Percentiles rank a stretch among this genome's conserved stretches.
phyloP scores from a whole-genome alignment of 2,888 invertebrate species.

The Ophion obscuratus region DNA sequence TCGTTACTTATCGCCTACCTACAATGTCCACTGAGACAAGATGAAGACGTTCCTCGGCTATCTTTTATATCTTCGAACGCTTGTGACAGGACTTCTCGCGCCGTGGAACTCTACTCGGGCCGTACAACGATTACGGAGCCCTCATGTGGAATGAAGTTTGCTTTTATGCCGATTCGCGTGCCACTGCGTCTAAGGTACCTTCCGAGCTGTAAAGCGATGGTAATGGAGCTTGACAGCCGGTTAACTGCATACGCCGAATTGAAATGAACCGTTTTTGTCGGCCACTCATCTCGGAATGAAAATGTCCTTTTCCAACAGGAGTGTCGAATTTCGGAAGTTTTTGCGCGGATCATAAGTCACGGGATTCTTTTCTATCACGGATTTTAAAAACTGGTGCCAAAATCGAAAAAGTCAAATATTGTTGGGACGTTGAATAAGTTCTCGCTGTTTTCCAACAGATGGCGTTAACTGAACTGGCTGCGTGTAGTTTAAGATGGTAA shows the following conservation, averaged over 20 bases:
- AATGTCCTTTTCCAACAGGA: neutral
- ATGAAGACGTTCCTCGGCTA: conserved; percentile 54
- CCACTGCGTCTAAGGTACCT: too few relatives aligned
- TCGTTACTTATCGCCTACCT: conserved; percentile 31
- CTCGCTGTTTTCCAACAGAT: too few relatives aligned
- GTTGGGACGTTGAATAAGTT: too few relatives aligned
- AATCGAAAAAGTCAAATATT: too few relatives aligned
- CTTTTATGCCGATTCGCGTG: neutral
- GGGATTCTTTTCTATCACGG: too few relatives aligned
- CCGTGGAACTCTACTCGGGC: neutral
- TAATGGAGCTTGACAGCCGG: too few relatives aligned
- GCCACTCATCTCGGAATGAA: too few relatives aligned
- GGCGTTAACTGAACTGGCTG: too few relatives aligned
- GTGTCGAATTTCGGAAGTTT: neutral
- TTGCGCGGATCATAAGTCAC: too few relatives aligned
- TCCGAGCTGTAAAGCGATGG: too few relatives aligned
- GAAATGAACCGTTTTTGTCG: neutral
- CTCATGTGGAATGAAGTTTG: neutral
- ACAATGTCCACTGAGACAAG: conserved; percentile 24
- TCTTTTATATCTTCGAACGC: conserved; percentile 36
- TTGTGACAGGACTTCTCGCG: conserved; percentile 16
- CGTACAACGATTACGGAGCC: neutral
- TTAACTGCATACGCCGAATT: neutral
- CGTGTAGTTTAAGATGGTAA: too few relatives aligned
- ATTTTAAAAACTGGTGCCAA: too few relatives aligned